Percentiles rank a stretch among this genome's conserved stretches.
phyloP scores from a whole-genome alignment of 2,888 invertebrate species.

The Tenthredo scrophulariae region DNA sequence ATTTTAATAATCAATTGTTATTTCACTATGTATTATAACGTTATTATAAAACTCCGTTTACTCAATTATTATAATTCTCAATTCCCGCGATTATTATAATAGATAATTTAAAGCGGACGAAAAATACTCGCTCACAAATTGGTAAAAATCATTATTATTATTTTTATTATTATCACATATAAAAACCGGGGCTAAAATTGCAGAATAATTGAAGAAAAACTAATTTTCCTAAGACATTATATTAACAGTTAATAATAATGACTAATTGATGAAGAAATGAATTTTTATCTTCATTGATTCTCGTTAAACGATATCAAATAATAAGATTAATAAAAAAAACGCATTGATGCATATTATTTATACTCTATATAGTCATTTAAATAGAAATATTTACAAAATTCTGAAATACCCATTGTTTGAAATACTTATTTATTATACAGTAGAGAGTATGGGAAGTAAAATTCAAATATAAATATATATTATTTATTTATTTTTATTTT shows the following conservation, averaged over 20 bases:
- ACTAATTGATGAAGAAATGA: too few relatives aligned
- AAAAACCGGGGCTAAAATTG: too few relatives aligned
- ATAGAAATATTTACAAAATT: background rate
- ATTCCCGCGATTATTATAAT: background rate
- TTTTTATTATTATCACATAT: too few relatives aligned
- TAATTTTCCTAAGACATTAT: too few relatives aligned
- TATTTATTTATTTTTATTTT: background rate
- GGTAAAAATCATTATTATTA: too few relatives aligned
- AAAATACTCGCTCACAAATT: too few relatives aligned
- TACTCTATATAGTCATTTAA: background rate
- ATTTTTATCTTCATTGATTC: too few relatives aligned
- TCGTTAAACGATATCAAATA: too few relatives aligned
- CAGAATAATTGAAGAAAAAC: too few relatives aligned
- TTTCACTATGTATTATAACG: background rate
- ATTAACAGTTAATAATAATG: too few relatives aligned
- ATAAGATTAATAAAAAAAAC: too few relatives aligned
- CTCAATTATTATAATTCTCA: conserved; percentile 6
- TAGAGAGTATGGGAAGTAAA: background rate
- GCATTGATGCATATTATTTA: too few relatives aligned
- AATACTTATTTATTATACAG: background rate
- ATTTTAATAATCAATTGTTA: background rate
- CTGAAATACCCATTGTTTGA: background rate
- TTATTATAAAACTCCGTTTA: background rate
- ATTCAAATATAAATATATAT: background rate
- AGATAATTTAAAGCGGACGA: background rate